These are phyloP conservation scores for Heterodera schachtii DNA, from an alignment of 1,140 invertebrate genomes.

Conservation along the genomic window DNA sequence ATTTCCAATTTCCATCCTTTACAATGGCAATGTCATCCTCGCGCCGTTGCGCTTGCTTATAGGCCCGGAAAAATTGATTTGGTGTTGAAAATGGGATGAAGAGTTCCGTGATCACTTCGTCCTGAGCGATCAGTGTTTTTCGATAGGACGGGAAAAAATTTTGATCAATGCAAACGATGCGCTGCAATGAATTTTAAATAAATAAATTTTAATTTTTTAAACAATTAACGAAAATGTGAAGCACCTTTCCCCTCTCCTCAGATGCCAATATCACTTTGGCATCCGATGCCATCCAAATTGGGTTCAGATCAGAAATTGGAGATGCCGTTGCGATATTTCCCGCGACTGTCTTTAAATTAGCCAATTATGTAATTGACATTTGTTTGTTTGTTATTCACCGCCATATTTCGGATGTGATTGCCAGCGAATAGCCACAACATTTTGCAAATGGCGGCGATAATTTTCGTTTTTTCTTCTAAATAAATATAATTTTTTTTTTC, in stretches of 20 bases:
- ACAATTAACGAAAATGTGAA: not conserved
- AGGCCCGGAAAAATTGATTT: conserved; percentile 81
- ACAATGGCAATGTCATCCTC: conserved; percentile 96
- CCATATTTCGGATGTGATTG: conserved; percentile 84
- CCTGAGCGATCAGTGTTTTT: conserved; percentile 75
- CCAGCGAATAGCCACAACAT: conserved; percentile 94
- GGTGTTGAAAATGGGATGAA: conserved; percentile 73
- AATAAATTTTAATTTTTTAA: not conserved
- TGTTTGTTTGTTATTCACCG: conserved; percentile 69
- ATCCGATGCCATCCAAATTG: conserved; percentile 81
- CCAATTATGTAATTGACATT: conserved; percentile 1
- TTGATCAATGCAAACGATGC: conserved; percentile 77
- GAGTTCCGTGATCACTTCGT: conserved; percentile 81
- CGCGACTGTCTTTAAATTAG: conserved; percentile 73
- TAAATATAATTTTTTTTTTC: not conserved
- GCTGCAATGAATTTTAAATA: conserved; percentile 34
- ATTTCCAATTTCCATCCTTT: not conserved
- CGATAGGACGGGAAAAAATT: conserved; percentile 86
- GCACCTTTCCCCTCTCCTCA: conserved; percentile 66
- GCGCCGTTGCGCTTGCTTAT: conserved; percentile 85
- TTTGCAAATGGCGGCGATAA: conserved; percentile 67
- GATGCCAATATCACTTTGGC: conserved; percentile 69
- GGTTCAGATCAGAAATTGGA: conserved; percentile 92
- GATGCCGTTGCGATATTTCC: conserved; percentile 93
- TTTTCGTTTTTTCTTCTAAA: conserved; percentile 47